These are phyloP conservation scores for Sebastolobus alascanus DNA, from an alignment of 2,797 vertebrate species.

Conservation along the genomic window DNA sequence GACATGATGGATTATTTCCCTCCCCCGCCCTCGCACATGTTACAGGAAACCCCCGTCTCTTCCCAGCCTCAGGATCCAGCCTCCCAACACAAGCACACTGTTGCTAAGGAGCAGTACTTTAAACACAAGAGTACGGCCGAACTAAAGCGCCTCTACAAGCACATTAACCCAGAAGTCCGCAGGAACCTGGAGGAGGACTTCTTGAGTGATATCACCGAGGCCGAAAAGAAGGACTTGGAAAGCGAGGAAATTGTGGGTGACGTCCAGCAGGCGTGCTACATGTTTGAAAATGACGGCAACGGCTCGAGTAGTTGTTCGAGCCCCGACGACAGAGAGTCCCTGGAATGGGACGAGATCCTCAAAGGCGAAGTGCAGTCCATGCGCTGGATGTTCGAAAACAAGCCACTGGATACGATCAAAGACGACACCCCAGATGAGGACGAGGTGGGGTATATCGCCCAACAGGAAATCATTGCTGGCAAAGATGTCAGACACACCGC, in stretches of 20 bases:
- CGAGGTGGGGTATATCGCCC: slow-evolving; percentile 80
- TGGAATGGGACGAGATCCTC: slow-evolving; percentile 91
- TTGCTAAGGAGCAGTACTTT: slow-evolving; percentile 85
- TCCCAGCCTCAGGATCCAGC: slow-evolving; percentile 73
- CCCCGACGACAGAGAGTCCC: slow-evolving; percentile 86
- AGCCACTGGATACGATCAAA: slow-evolving; percentile 89
- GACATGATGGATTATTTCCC: slow-evolving; percentile 83
- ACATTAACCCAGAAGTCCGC: slow-evolving; percentile 90
- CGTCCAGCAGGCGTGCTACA: slow-evolving; percentile 84
- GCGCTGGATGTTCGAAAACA: slow-evolving; percentile 92
- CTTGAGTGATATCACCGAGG: slow-evolving; percentile 86
- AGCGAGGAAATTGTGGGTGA: slow-evolving; percentile 80
- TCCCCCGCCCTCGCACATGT: slow-evolving; percentile 79
- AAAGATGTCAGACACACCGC: slow-evolving; percentile 90
- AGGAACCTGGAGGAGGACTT: slow-evolving; percentile 89
- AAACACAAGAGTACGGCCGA: slow-evolving; percentile 91
- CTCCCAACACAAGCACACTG: slow-evolving; percentile 69
- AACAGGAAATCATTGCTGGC: slow-evolving; percentile 90
- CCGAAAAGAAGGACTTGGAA: slow-evolving; percentile 76
- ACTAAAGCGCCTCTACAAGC: slow-evolving; percentile 90
- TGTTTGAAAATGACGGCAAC: slow-evolving; percentile 88
- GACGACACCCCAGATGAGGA: slow-evolving; percentile 84
- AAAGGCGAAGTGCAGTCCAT: slow-evolving; percentile 91
- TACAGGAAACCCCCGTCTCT: slow-evolving; percentile 77
- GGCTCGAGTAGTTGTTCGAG: slow-evolving; percentile 84